Conservation (phyloP, 92 coral and sea anemone species). For the Porites rus region DNA sequence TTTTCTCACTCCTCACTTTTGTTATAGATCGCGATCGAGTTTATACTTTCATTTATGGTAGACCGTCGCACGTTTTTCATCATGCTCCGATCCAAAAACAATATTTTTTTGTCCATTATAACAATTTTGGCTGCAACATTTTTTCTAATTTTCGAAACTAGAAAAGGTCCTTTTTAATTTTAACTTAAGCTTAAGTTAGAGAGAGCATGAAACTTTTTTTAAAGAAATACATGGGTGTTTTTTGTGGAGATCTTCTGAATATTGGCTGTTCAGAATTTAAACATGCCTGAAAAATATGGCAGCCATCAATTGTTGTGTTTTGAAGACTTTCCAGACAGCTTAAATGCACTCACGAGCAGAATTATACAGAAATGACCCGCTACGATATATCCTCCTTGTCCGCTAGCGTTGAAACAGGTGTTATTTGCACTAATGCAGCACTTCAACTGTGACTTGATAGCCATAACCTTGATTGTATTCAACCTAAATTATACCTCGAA, state of each 20-base stretch:
- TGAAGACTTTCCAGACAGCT: not conserved
- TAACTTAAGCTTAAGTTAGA: too few relatives aligned
- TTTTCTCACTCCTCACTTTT: too few relatives aligned
- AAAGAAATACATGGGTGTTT: too few relatives aligned
- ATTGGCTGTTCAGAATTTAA: too few relatives aligned
- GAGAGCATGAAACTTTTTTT: not conserved
- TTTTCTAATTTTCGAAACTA: not conserved
- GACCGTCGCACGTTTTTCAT: too few relatives aligned
- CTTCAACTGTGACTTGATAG: not conserved
- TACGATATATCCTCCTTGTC: not conserved
- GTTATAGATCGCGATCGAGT: too few relatives aligned
- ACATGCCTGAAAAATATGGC: not conserved
- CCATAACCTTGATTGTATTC: too few relatives aligned
- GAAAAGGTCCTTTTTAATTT: not conserved
- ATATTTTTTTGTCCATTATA: not conserved
- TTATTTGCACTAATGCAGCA: not conserved
- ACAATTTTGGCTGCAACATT: not conserved
- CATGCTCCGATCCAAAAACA: not conserved
- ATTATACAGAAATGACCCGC: not conserved
- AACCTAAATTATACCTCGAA: not conserved
- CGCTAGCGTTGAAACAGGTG: not conserved
- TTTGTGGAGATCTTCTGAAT: too few relatives aligned
- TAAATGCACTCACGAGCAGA: conserved; percentile 2
- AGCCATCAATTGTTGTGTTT: not conserved
- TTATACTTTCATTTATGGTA: too few relatives aligned